Conservation (phyloP, 2,888 invertebrate genomes). For the Eugnorisma glareosa region DNA sequence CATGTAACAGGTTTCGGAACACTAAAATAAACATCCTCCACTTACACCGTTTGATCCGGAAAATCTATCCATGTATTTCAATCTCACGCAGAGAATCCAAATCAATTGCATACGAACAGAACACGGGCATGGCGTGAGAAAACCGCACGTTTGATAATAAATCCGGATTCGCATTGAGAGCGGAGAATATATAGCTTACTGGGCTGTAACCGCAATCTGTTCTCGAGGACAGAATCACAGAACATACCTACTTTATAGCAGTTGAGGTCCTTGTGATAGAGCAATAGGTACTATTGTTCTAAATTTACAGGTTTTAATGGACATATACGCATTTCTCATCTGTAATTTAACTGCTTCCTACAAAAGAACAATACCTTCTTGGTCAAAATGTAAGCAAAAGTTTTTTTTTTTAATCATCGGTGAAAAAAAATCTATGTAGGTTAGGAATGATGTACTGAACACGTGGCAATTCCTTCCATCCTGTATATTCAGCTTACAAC, state of each 20-base stretch:
- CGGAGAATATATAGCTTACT: conserved; percentile 55
- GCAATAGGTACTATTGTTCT: neutral
- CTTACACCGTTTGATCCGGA: conserved; percentile 6
- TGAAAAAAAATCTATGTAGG: too few relatives aligned
- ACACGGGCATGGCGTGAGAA: conserved; percentile 52
- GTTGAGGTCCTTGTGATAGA: neutral
- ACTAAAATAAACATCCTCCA: neutral
- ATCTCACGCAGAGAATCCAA: conserved; percentile 42
- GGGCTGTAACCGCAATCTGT: conserved; percentile 47
- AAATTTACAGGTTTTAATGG: neutral
- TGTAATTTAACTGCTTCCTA: neutral
- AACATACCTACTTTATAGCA: conserved; percentile 41
- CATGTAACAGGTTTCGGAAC: neutral
- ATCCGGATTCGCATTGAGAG: conserved; percentile 55
- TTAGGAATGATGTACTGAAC: too few relatives aligned
- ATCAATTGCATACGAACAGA: conserved; percentile 53
- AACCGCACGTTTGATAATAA: conserved; percentile 58
- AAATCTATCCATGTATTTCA: conserved; percentile 31
- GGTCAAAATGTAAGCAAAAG: too few relatives aligned
- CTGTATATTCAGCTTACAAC: too few relatives aligned
- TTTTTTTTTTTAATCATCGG: too few relatives aligned
- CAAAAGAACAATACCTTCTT: too few relatives aligned
- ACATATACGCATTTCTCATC: neutral
- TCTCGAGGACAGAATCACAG: conserved; percentile 34
- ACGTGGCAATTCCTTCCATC: too few relatives aligned